These are phyloP conservation scores for Callopanchax toddi DNA, from an alignment of 2,113 vertebrate species.

Conservation along the genomic window DNA sequence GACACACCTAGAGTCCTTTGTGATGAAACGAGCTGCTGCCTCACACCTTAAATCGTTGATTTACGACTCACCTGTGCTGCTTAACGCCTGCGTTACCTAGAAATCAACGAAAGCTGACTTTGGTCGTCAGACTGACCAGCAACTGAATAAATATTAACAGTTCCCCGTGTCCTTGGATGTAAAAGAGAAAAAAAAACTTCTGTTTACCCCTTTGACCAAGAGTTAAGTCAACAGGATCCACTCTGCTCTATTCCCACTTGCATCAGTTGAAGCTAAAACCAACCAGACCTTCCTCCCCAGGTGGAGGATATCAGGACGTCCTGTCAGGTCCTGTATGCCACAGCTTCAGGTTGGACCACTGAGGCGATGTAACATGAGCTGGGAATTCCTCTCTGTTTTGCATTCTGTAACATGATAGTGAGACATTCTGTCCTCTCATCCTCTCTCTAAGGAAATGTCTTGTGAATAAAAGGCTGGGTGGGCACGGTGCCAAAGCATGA, in stretches of 20 bases:
- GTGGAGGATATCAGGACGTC: constrained; percentile 46
- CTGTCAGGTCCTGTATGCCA: constrained; percentile 48
- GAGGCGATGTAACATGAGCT: constrained; percentile 68
- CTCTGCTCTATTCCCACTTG: constrained; percentile 61
- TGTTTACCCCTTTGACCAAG: constrained; percentile 49
- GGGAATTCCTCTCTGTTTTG: constrained; percentile 74
- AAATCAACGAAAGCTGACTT: constrained; percentile 69
- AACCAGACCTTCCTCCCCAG: constrained; percentile 44
- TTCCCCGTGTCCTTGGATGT: constrained; percentile 68
- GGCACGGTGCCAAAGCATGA: constrained; percentile 65
- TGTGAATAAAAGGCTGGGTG: constrained; percentile 65
- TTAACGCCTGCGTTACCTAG: constrained; percentile 19
- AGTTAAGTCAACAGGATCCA: constrained; percentile 58
- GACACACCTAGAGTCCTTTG: no score
- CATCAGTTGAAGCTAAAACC: constrained; percentile 41
- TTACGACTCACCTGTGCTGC: constrained; percentile 52
- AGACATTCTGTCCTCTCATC: constrained; percentile 75
- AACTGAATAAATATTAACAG: constrained; percentile 77
- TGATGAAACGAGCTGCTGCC: constrained; percentile 27
- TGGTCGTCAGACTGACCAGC: constrained; percentile 55
- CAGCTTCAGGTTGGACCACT: constrained; percentile 59
- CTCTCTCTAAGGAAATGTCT: constrained; percentile 72
- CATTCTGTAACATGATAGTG: constrained; percentile 71
- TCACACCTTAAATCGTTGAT: background rate
- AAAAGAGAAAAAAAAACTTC: constrained; percentile 25